A percentile compares a stretch with the other conserved stretches of the same genome.
phyloP scores from a whole-genome alignment of 2,113 vertebrate species.

The Varanus komodoensis region DNA sequence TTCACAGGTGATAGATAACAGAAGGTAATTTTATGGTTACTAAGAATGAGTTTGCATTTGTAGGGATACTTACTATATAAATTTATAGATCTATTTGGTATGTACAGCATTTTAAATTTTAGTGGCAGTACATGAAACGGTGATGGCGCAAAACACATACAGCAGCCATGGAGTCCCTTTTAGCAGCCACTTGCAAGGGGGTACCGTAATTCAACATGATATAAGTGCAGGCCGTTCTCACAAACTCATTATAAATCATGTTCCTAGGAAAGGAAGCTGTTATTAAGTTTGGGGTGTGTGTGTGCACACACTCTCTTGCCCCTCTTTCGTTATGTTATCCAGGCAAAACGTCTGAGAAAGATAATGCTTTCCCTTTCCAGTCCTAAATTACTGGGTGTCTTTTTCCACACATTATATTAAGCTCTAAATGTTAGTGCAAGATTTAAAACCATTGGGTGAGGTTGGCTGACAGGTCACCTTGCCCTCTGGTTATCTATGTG shows the following conservation, averaged over 20 bases:
- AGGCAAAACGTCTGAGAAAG: slow-evolving; percentile 73
- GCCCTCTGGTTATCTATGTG: slow-evolving; percentile 60
- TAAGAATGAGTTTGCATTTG: slow-evolving; percentile 87
- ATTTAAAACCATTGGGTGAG: slow-evolving; percentile 60
- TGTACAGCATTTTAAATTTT: slow-evolving; percentile 85
- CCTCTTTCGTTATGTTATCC: slow-evolving; percentile 80
- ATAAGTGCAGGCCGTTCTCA: slow-evolving; percentile 82
- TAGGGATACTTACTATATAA: slow-evolving; percentile 85
- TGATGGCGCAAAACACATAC: slow-evolving; percentile 71
- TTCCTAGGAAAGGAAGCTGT: slow-evolving; percentile 76
- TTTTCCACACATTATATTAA: slow-evolving; percentile 50
- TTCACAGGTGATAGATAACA: slow-evolving; percentile 86
- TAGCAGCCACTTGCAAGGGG: slow-evolving; percentile 80
- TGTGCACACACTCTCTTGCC: slow-evolving; percentile 74
- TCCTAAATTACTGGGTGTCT: slow-evolving; percentile 69
- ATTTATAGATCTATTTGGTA: slow-evolving; percentile 87
- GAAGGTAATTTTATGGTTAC: slow-evolving; percentile 89
- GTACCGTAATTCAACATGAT: slow-evolving; percentile 87
- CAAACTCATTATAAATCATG: slow-evolving; percentile 84
- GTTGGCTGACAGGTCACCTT: slow-evolving; percentile 72
- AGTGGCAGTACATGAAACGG: slow-evolving; percentile 76
- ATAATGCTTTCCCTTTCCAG: slow-evolving; percentile 76
- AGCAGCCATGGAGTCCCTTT: slow-evolving; percentile 73
- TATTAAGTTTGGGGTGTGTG: slow-evolving; percentile 77
- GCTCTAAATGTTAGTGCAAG: slow-evolving; percentile 60